A percentile compares a stretch with the other conserved stretches of the same genome.
Conservation (phyloP, 1,140 invertebrate species). For the Drosophila punjabiensis region DNA sequence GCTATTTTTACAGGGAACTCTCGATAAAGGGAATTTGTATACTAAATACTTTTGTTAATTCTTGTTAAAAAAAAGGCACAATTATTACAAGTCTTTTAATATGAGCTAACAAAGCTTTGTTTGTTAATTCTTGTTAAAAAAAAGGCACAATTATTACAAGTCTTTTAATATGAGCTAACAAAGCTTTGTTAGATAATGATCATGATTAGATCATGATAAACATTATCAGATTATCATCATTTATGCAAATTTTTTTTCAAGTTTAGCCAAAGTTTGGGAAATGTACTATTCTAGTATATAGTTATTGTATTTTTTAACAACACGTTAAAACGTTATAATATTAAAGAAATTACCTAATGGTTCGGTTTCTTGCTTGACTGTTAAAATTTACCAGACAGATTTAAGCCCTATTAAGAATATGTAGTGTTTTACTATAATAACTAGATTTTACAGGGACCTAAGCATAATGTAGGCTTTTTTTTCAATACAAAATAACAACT, state of each 20-base stretch:
- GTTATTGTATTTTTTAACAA: too few species aligned
- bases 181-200: too few species aligned
- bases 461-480: not conserved
- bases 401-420: not conserved
- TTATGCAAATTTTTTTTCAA: not conserved
- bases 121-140: not conserved
- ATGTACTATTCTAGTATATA: too few species aligned
- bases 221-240: not conserved
- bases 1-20: constrained; percentile 11
- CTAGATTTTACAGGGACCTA: not conserved
- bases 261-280: not conserved
- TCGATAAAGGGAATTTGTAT: not conserved
- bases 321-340: not conserved
- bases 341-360: not conserved
- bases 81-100: not conserved
- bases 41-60: not conserved
- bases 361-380: fast-evolving
- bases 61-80: not conserved
- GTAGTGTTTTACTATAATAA: not conserved
- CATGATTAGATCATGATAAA: too few species aligned
- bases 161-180: not conserved
- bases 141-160: not conserved
- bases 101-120: too few species aligned
- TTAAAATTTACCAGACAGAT: not conserved
- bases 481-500: not conserved